Evolutionary conservation across 1,140 invertebrate species (phyloP), one percentile per base, ranked within the genome.

Genomic region (Adelges cooleyi): DNA sequence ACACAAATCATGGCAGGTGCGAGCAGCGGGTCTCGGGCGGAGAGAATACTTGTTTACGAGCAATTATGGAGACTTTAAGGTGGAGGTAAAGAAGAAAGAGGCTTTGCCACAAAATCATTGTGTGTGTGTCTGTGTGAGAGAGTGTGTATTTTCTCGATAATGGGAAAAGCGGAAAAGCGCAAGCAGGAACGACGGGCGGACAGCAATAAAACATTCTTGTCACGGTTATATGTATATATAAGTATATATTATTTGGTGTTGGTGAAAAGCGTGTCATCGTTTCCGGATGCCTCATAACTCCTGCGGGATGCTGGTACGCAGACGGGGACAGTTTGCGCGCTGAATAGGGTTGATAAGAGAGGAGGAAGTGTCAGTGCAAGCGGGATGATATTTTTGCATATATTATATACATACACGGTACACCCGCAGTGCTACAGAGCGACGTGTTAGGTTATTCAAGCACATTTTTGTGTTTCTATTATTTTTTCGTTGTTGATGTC

Each of bases 1-100:
- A 42, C 54, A 59, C 54, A 59, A 59, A 59, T 59, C 54, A 59
- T 27, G n/a, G 23, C 40, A 59, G 54, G 38, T 44, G 54, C 40
- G 17, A 33, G n/a, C n/a, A n/a, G n/a, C n/a, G n/a, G n/a, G n/a
- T n/a, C n/a, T n/a, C n/a, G n/a, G n/a, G 52, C 8, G 15, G 52
- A n/a, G 8, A 51, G 15, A 44, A 59, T 23, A 59, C 23, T 59
- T 59, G 38, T 59, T 59, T 59, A 59, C 54, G 54, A 42, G 40
- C 38, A 59, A 59, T 59, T 59, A 59, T 46, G n/a, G 40, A 17
- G 40, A n/a, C 4, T 54, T n/a, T n/a, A n/a, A n/a, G n/a, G n/a
- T n/a, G n/a, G 15, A 13, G 15, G 54, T 10, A 23, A 11, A 3
- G 23, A 38, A 13, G 17, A 40, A 44, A 44, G 25, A 23, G n/a